Evolutionary conservation across 2,113 vertebrate species (phyloP).

Genomic region (Pterocles gutturalis): DNA sequence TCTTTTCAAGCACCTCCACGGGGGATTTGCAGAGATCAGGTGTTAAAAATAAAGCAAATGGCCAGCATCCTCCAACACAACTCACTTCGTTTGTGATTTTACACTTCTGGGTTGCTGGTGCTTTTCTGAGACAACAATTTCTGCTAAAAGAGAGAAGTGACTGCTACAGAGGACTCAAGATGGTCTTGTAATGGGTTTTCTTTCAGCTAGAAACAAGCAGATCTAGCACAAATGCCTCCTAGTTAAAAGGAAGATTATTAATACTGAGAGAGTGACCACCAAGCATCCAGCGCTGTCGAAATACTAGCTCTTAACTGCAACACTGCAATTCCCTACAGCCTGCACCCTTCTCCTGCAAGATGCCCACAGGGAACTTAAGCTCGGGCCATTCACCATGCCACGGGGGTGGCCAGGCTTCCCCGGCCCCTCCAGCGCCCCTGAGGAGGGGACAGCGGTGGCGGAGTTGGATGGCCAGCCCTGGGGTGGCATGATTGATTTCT

Average conservation of each 20-base stretch:
- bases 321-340: background rate
- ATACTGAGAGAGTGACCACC: background rate
- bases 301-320: background rate
- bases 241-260: background rate
- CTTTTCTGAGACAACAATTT: background rate
- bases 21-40: background rate
- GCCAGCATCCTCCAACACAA: background rate
- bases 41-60: background rate
- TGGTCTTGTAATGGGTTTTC: background rate
- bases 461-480: conserved; percentile 15
- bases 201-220: background rate
- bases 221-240: background rate
- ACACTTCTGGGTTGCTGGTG: background rate
- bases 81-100: background rate
- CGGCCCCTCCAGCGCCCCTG: accelerated
- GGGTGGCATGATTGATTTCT: conserved; percentile 1
- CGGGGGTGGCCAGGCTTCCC: background rate
- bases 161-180: background rate
- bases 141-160: background rate
- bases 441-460: background rate
- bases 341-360: background rate
- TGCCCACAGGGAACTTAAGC: accelerated
- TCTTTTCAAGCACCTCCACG: background rate
- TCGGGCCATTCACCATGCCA: background rate
- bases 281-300: background rate